Evolutionary conservation across 2,888 invertebrate species (phyloP), one percentile per base, ranked within the genome.

Genomic region (Drosophila putrida): DNA sequence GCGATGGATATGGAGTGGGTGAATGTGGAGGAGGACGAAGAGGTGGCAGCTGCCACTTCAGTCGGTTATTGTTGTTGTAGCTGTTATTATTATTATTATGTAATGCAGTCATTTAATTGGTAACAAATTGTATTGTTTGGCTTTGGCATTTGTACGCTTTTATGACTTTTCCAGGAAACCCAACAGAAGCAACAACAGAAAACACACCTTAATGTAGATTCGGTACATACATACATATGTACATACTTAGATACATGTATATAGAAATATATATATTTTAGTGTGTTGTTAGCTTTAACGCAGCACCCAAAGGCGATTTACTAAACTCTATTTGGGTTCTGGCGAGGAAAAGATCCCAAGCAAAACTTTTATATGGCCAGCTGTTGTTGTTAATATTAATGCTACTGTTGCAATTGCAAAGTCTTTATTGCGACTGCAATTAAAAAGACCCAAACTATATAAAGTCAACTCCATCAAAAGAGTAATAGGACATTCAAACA

Each of bases 81-180:
- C 51, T 74, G 54, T 76, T 82, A 71, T 78, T 81, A 71, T 83
- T 82, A 76, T 85, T 88, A 87, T 89, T 89, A 81, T 79, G 83
- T 80, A 78, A 76, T 80, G 86, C 78, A 82, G 80, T 80, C 86
- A 86, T 86, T 86, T 86, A 86, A 86, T 86, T 89, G 86, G 89
- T 84, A 89, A 84, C 80, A 89, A 89, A 87, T 89, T 87, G 77
- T 83, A 80, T 85, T 86, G 84, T 87, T 79, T 74, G 87, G 83
- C 76, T 80, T 82, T 74, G 59, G 49, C 58, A 49, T 68, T 62
- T 79, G 75, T 75, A 76, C 83, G 86, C 80, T 80, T 83, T 83
- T 86, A 82, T 75, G 82, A 85, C 80, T 88, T 80, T 80, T 82
- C 80, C 69, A 35, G 71, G 86, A 82, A 85, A 75, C 86, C 78